phyloP scores from a whole-genome alignment of 2,797 vertebrate species.

The Pogoniulus pusillus region DNA sequence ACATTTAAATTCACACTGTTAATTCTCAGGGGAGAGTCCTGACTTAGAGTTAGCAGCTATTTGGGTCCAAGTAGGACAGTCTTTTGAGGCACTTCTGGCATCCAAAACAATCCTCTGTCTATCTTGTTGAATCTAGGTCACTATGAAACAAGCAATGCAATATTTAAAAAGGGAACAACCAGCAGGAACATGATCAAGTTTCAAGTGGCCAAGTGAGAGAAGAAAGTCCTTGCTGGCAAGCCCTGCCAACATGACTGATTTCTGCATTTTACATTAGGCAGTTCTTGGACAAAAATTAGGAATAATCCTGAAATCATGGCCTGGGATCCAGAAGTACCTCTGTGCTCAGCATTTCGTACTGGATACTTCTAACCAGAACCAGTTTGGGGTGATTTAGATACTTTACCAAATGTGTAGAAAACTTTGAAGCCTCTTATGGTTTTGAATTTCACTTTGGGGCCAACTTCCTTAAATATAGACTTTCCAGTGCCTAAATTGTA shows the following conservation, averaged over 20 bases:
- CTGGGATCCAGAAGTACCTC: not conserved
- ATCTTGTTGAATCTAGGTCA: constrained; percentile 55
- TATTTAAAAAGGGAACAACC: constrained; percentile 45
- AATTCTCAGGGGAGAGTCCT: not conserved
- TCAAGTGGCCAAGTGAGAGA: not conserved
- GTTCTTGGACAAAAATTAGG: not conserved
- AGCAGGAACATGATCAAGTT: not conserved
- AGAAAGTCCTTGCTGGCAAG: not conserved
- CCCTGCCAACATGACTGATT: not conserved
- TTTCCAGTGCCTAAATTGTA: not conserved
- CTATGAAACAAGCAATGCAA: constrained; percentile 39
- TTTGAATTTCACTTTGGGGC: constrained; percentile 9
- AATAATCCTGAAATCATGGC: not conserved
- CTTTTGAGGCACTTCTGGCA: constrained; percentile 11
- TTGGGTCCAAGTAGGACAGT: constrained; percentile 35
- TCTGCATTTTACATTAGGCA: not conserved
- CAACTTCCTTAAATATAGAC: not conserved
- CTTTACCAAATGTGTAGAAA: not conserved
- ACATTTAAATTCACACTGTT: constrained; percentile 21
- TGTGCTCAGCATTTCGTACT: not conserved
- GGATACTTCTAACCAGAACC: not conserved
- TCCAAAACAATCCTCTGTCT: constrained; percentile 26
- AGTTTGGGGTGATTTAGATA: not conserved
- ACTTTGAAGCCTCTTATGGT: not conserved
- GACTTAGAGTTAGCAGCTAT: not conserved